Base-by-base conservation (phyloP, 2,797 vertebrate species). In the Sebastes kiyomatsui region DNA sequence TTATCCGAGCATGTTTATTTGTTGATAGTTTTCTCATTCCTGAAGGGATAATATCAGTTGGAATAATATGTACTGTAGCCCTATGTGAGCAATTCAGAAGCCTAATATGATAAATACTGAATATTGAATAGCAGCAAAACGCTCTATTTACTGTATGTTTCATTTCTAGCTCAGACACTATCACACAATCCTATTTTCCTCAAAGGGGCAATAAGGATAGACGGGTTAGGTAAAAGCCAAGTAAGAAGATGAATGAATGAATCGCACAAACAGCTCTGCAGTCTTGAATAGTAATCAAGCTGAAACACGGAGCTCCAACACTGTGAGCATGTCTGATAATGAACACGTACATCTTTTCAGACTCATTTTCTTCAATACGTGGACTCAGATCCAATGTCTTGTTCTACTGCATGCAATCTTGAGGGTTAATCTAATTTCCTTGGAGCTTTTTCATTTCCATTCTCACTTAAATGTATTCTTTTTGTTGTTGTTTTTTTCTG, bases 141-240 rank as follows among this genome's bases (percentile, higher is more conserved):
- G 60, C 74, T 66, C 69, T 54, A 18, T 80, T 87, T 79, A 81
- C 68, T 59, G n/a, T 82, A 72, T 64, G 62, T 86, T 82, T 89
- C 28, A 81, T 84, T 88, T 87, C 59, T 73, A 84, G 71, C 30
- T 56, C 32, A 77, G 65, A 62, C 73, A 65, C 58, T 33, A 75
- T 87, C 65, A 62, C 61, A 33, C 56, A 75, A 75, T 79, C 60
- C 54, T 70, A 81, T 78, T 84, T 88, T 80, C 81, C 85, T 88
- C 83, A 73, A 82, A 72, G 77, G 82, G 52, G 46, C 77, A 83
- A 86, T 93, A 84, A 86, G 90, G 71, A 88, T 56, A 66, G 79
- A 81, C 18, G 4, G 75, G 74, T 65, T 85, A 77, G 85, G 59
- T 77, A 69, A 81, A 87, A 84, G 67, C 74, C 75, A 84, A 83